Conservation (phyloP, 1,140 invertebrate genomes). For the Pogonomyrmex barbatus region DNA sequence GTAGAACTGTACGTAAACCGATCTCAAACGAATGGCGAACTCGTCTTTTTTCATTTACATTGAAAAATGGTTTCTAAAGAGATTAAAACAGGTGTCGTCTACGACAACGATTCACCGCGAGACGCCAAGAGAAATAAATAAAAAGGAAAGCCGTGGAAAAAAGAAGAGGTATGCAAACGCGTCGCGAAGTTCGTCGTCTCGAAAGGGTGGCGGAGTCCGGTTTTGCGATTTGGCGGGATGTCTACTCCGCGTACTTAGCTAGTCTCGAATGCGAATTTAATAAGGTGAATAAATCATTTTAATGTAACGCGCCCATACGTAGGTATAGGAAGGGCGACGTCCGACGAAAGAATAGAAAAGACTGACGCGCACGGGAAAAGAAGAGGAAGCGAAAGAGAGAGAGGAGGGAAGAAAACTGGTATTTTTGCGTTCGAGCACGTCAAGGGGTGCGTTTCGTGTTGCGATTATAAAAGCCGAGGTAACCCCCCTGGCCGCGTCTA, state of each 20-base stretch:
- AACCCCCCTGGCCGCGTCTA: slow-evolving; percentile 78
- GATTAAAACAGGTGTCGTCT: slow-evolving; percentile 55
- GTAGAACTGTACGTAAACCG: neutral
- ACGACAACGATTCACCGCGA: slow-evolving; percentile 51
- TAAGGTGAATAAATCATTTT: slow-evolving; percentile 80
- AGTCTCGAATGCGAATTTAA: slow-evolving; percentile 79
- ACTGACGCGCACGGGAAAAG: slow-evolving; percentile 36
- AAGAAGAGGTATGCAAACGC: slow-evolving; percentile 48
- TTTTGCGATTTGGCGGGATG: slow-evolving; percentile 67
- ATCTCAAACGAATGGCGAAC: neutral
- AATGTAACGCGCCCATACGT: slow-evolving; percentile 73
- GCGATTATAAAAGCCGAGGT: slow-evolving; percentile 81
- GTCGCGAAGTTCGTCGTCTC: slow-evolving; percentile 59
- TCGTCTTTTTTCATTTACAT: slow-evolving; percentile 17
- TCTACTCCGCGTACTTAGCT: slow-evolving; percentile 65
- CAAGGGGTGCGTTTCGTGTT: slow-evolving; percentile 81
- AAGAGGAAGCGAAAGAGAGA: slow-evolving; percentile 14
- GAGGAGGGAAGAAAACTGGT: slow-evolving; percentile 76
- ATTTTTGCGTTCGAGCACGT: slow-evolving; percentile 77
- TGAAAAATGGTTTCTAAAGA: slow-evolving; percentile 29
- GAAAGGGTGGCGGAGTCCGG: slow-evolving; percentile 62
- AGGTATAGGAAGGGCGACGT: slow-evolving; percentile 65
- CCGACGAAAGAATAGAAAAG: slow-evolving; percentile 67
- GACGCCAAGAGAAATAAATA: slow-evolving; percentile 4
- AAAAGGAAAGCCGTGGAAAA: neutral